Conservation (phyloP, 2,888 invertebrate genomes). For the Acrocera orbiculus region DNA sequence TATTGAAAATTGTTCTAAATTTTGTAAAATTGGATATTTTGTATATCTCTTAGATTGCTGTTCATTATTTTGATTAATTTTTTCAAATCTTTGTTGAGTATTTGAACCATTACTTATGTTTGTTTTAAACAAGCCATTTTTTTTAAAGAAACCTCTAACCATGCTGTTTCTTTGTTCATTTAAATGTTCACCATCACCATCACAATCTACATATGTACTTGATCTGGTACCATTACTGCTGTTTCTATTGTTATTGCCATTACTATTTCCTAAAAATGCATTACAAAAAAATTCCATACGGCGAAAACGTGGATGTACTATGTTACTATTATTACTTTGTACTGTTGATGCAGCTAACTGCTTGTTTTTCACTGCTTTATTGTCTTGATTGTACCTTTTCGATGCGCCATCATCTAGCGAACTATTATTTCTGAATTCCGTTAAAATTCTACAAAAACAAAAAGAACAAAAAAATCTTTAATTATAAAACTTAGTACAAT, state of each 20-base stretch:
- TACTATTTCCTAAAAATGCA: constrained; percentile 17
- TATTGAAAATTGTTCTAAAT: no score
- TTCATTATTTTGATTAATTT: no score
- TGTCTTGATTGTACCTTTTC: constrained; percentile 16
- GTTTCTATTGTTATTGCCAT: constrained; percentile 5
- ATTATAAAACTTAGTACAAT: neutral
- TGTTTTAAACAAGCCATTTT: no score
- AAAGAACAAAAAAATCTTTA: neutral
- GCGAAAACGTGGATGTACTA: constrained; percentile 17
- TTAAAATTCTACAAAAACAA: constrained; percentile 18
- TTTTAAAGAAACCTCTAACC: no score
- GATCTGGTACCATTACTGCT: constrained; percentile 1
- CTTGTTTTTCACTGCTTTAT: constrained; percentile 8
- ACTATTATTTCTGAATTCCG: constrained; percentile 24
- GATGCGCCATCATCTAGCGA: constrained; percentile 23
- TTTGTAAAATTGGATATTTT: no score
- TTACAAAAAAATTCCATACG: constrained; percentile 18
- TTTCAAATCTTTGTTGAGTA: no score
- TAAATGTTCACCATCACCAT: no score
- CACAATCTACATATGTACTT: no score
- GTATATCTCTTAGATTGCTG: no score
- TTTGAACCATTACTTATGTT: no score
- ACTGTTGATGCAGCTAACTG: constrained; percentile 9
- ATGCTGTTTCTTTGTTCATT: no score
- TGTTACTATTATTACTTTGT: constrained; percentile 14